Base-by-base conservation (phyloP, 2,797 vertebrate genomes). In the Leptoclinus maculatus region DNA sequence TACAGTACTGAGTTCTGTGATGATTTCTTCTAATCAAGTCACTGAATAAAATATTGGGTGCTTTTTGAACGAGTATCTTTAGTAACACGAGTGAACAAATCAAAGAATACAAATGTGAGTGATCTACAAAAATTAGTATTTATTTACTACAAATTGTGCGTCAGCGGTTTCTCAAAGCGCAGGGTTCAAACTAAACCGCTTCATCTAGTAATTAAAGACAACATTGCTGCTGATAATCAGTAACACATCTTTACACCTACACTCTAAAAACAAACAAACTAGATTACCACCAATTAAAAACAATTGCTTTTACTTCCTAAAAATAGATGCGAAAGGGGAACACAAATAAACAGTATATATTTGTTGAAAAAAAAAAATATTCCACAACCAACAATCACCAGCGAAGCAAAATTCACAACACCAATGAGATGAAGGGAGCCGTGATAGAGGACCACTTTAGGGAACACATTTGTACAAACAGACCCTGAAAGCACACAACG, bases 81-180 rank as follows among this genome's bases (percentile, higher is more conserved):
- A 39, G 13, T 53, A 68, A 68, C 11, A n/a, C 1, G 7, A 32
- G 36, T 43, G 14, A 81, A 82, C 57, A 59, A 75, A 54, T 32
- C 29, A 72, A 80, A 43, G 39, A 69, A 71, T 2, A 79, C 62
- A 32, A 32, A 64, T 3, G 4, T 45, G 25, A 63, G 63, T 62
- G n/a, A 72, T 83, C 65, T 93, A 91, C 77, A 93, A 93, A 92
- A 94, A 85, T 83, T 53, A 66, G 79, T 79, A 63, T 93, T 91
- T 90, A 90, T 91, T 93, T 89, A 83, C 78, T 91, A 92, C 71
- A 93, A 94, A 94, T 89, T 92, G 86, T 91, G 82, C 75, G 49
- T 89, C 66, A 85, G 78, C 39, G 7, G 68, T 86, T 86, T 87
- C 17, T 87, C 57, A 80, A 81, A 90, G 84, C 73, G 2, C 81